Percentiles rank a stretch among this genome's conserved stretches.
phyloP scores from a whole-genome alignment of 2,797 vertebrate species.

The Masticophis lateralis region DNA sequence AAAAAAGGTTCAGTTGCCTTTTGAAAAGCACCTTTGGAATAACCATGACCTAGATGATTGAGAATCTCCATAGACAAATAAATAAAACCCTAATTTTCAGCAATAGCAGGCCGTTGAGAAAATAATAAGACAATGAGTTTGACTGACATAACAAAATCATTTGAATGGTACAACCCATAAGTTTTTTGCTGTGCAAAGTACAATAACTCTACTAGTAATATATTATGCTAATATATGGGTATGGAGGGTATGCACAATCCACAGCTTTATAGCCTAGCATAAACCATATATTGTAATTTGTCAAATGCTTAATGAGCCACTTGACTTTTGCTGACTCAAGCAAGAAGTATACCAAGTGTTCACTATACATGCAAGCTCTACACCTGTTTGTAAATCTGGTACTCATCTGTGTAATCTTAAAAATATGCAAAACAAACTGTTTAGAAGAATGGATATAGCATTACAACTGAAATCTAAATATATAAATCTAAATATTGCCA shows the following conservation, averaged over 20 bases:
- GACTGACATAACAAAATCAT: neutral
- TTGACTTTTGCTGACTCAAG: neutral
- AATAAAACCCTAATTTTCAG: neutral
- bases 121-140: neutral
- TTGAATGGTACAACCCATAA: neutral
- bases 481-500: too few relatives aligned
- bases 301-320: neutral
- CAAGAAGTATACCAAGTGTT: neutral
- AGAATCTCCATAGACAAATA: neutral
- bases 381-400: neutral
- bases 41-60: neutral
- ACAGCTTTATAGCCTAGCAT: neutral
- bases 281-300: neutral
- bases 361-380: neutral
- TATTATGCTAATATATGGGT: neutral
- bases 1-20: neutral
- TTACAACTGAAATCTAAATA: neutral
- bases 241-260: neutral
- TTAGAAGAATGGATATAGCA: neutral
- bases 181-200: neutral
- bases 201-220: neutral
- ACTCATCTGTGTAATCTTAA: neutral
- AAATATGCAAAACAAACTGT: neutral
- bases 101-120: neutral
- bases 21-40: neutral